Evolutionary conservation across 1,140 invertebrate genomes (phyloP).

Genomic region (Eulimnadia texana): DNA sequence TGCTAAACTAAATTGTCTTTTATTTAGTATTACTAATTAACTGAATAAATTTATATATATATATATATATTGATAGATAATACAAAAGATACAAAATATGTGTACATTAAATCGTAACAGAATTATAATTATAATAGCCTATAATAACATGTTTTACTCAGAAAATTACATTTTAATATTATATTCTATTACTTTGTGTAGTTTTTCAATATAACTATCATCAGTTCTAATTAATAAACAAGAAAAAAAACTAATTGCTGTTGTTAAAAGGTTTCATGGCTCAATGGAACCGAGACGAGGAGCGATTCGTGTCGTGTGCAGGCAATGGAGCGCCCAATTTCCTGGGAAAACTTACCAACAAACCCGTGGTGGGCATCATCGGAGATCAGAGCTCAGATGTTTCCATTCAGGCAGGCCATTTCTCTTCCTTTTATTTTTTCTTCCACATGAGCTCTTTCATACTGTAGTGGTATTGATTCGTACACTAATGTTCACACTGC

Average conservation of each 20-base stretch:
- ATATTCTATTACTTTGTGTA: no score
- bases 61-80: no score
- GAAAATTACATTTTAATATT: no score
- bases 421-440: not conserved
- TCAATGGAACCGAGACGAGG: constrained; percentile 31
- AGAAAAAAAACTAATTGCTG: no score
- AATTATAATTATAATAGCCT: not conserved
- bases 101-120: not conserved
- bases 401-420: constrained; percentile 37
- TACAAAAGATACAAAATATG: not conserved
- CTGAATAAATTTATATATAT: no score
- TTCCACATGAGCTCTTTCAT: not conserved
- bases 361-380: constrained; percentile 37
- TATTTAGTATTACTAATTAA: no score
- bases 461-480: no score
- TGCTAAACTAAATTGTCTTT: not conserved
- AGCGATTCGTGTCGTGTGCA: constrained; percentile 33
- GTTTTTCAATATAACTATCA: no score
- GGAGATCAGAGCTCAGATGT: constrained; percentile 40
- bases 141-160: not conserved
- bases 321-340: constrained; percentile 33
- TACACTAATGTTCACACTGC: no score
- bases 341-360: constrained; percentile 17
- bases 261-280: constrained; percentile 34
- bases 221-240: no score